These are phyloP conservation scores for Eupristina koningsbergeri DNA, from an alignment of 1,140 invertebrate species.

Conservation along the genomic window DNA sequence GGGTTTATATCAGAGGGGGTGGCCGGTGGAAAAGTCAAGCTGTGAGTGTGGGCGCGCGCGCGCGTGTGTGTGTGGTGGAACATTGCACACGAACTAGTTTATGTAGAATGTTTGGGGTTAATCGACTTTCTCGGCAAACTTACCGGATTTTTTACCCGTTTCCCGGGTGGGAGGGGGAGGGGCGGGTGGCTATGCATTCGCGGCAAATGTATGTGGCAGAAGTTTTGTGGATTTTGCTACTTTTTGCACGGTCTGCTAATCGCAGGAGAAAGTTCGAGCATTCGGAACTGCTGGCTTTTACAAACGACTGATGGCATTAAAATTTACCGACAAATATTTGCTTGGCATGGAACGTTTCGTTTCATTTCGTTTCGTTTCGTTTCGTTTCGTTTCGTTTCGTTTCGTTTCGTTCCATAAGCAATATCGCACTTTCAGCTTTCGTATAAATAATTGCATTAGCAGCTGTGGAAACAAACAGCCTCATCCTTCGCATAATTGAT, in stretches of 20 bases:
- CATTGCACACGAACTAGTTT: neutral
- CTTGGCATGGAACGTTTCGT: neutral
- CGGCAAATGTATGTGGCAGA: too few species aligned
- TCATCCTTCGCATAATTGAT: too few species aligned
- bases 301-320: neutral
- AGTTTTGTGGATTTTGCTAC: neutral
- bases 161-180: too few species aligned
- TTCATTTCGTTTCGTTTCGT: too few species aligned
- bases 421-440: neutral
- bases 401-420: neutral
- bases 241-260: neutral
- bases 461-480: neutral
- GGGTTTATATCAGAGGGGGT: too few species aligned
- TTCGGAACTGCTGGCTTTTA: neutral
- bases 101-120: neutral
- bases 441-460: neutral
- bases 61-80: too few species aligned
- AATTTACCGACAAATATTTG: neutral
- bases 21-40: too few species aligned
- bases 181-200: neutral
- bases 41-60: too few species aligned
- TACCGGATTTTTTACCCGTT: neutral
- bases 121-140: neutral
- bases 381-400: too few species aligned
- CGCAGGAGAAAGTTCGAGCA: neutral